phyloP scores from a whole-genome alignment of 2,113 vertebrate genomes.

The Neogobius melanostomus region DNA sequence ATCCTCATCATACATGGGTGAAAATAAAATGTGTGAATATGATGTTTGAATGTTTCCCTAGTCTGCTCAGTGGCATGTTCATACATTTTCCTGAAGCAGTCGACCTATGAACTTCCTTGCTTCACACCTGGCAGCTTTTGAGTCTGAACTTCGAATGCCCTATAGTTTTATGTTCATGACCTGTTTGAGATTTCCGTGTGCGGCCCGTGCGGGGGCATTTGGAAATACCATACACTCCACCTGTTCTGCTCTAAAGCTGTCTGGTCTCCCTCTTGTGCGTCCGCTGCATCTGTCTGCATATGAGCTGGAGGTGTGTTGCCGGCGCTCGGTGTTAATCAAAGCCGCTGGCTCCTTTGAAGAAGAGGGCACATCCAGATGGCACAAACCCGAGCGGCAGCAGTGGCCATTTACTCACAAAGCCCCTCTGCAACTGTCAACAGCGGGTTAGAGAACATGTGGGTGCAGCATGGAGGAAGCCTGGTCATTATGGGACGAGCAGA shows the following conservation, averaged over 20 bases:
- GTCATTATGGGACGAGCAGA: not conserved
- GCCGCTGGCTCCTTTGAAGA: conserved; percentile 62
- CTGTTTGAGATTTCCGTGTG: not conserved
- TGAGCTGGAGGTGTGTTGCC: not conserved
- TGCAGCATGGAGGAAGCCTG: not conserved
- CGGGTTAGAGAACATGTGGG: conserved; percentile 11
- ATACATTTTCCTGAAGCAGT: no score
- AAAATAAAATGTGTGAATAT: no score
- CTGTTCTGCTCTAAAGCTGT: not conserved
- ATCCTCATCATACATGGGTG: no score
- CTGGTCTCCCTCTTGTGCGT: not conserved
- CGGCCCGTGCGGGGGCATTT: conserved; percentile 12
- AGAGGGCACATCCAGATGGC: conserved; percentile 53
- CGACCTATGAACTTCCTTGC: no score
- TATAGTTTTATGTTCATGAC: not conserved
- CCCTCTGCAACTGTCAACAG: not conserved
- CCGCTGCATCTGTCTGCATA: conserved; percentile 32
- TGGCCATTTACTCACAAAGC: conserved; percentile 15
- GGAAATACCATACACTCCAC: conserved; percentile 10
- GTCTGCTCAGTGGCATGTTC: no score
- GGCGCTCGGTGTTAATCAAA: conserved; percentile 51
- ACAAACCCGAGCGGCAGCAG: conserved; percentile 29
- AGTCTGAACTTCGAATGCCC: not conserved
- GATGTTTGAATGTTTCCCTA: no score
- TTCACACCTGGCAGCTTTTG: not conserved